Base-by-base conservation (phyloP, 2,797 vertebrate genomes). In the Urosaurus nigricauda region DNA sequence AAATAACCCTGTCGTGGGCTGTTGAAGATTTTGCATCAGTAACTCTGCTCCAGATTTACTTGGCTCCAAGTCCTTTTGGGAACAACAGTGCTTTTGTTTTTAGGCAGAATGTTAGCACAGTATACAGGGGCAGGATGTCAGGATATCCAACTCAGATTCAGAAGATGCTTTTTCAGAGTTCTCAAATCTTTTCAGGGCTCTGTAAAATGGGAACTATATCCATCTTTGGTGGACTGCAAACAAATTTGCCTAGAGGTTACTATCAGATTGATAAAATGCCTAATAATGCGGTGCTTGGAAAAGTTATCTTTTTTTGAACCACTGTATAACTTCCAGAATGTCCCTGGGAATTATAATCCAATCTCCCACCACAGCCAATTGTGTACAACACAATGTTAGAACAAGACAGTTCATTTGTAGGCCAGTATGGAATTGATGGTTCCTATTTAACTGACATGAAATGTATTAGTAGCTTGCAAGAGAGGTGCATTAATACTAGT, bases 1-100 rank as follows among this genome's bases (percentile, higher is more conserved):
- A 43, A 7, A 51, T 21, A 32, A 0, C 56, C 65, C 6, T 37
- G 19, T 0, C 1, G 26, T 71, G 73, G 73, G 11, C 32, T 7
- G 43, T 16, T 80, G 87, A 70, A 47, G 89, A 0, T 0, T 58
- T 35, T 58, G 56, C 77, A 0, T 5, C 0, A 0, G 60, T 26
- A 53, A n/a, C 77, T 79, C 47, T 37, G 4, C 0, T 0, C 35
- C 1, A 0, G 14, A 81, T n/a, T 0, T 56, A 1, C 19, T n/a
- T 40, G 71, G 56, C 35, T 47, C 29, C 53, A 17, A 8, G 47
- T 2, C n/a, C 2, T 29, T 84, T 0, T 0, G 51, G 65, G 68
- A 51, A 81, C 0, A 0, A 12, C 37, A 43, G 9, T 83, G 16
- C 19, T 53, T 70, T 51, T 85, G 56, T 85, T 32, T 37, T 68